Conservation (phyloP, 1,140 invertebrate genomes). For the Caerostris extrusa region DNA sequence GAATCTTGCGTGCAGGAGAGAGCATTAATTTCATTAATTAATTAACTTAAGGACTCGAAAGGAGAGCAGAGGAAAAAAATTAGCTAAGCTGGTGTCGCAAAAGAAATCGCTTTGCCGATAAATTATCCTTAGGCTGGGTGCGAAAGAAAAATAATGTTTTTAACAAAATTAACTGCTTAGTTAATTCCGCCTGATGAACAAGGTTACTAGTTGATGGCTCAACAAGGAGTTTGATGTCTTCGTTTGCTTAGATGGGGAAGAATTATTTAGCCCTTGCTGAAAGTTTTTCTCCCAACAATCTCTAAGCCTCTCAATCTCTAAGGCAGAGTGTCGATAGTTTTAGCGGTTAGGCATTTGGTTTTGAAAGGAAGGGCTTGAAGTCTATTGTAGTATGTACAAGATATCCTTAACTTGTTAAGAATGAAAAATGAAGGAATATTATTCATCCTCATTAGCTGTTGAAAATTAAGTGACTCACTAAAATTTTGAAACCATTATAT, state of each 20-base stretch:
- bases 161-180: slow-evolving; percentile 70
- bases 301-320: too few relatives aligned
- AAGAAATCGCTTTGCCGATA: slow-evolving; percentile 73
- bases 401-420: not conserved
- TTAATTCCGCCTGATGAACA: slow-evolving; percentile 49
- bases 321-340: too few relatives aligned
- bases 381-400: not conserved
- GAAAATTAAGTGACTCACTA: too few relatives aligned
- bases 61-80: slow-evolving; percentile 14
- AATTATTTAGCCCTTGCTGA: not conserved
- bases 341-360: too few relatives aligned
- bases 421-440: not conserved
- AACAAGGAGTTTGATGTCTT: slow-evolving; percentile 47
- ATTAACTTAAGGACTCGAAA: slow-evolving; percentile 70
- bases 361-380: too few relatives aligned
- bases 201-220: slow-evolving; percentile 48
- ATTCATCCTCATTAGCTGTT: too few relatives aligned
- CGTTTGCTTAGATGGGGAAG: not conserved
- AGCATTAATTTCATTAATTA: slow-evolving; percentile 76
- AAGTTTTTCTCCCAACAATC: too few relatives aligned
- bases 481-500: too few relatives aligned
- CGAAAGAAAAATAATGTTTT: slow-evolving; percentile 55
- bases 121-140: slow-evolving; percentile 58
- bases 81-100: slow-evolving; percentile 41
- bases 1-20: slow-evolving; percentile 56